phyloP scores from a whole-genome alignment of 2,113 vertebrate genomes.

The Gobius niger region DNA sequence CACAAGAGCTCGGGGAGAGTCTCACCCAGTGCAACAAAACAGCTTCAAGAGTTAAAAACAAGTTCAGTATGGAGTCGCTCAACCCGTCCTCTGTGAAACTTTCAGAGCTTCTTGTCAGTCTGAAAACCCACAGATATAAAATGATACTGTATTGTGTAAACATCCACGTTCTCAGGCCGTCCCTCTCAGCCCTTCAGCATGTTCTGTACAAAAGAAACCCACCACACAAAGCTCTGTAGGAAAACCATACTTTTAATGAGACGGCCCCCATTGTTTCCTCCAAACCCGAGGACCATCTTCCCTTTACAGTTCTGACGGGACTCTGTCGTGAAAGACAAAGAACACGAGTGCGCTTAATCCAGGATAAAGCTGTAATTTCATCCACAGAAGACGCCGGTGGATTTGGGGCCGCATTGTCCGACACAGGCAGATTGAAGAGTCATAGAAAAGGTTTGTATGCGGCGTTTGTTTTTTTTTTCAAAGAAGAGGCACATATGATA shows the following conservation, averaged over 20 bases:
- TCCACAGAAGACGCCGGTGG: slow-evolving; percentile 50
- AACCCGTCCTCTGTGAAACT: too few species aligned
- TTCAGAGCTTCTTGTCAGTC: too few species aligned
- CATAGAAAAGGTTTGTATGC: too few species aligned
- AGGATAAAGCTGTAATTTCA: slow-evolving; percentile 72
- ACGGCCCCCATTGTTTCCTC: slow-evolving; percentile 47
- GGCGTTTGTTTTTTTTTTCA: not conserved
- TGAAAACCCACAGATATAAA: too few species aligned
- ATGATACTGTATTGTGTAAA: not conserved
- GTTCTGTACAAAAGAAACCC: slow-evolving; percentile 18
- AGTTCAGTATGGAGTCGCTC: not conserved
- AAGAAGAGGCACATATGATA: slow-evolving; percentile 1
- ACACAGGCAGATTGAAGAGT: not conserved
- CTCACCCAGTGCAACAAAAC: not conserved
- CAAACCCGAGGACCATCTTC: slow-evolving; percentile 34
- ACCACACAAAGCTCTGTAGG: slow-evolving; percentile 49
- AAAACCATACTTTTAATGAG: slow-evolving; percentile 74
- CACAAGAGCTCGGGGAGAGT: not conserved
- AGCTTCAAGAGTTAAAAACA: not conserved
- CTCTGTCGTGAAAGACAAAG: not conserved
- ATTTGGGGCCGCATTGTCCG: slow-evolving; percentile 31
- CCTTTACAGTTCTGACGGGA: slow-evolving; percentile 24
- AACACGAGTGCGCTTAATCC: slow-evolving; percentile 63
- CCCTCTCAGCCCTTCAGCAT: slow-evolving; percentile 14
- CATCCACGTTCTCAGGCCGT: slow-evolving; percentile 10